These are phyloP conservation scores for Todus mexicanus DNA, from an alignment of 2,797 vertebrate genomes.

Conservation along the genomic window DNA sequence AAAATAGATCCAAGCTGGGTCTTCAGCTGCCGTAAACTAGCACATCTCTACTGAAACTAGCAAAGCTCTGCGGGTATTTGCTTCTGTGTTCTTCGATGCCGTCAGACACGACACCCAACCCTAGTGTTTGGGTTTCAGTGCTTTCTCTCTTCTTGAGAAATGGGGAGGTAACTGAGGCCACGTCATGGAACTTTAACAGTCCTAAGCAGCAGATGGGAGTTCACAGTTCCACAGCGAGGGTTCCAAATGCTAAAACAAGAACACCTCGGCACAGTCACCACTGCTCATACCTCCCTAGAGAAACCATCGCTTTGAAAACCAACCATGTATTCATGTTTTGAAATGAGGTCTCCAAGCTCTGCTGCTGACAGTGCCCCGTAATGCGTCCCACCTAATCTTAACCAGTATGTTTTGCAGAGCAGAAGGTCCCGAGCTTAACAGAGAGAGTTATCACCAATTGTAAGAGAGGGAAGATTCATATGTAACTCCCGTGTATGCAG, in stretches of 20 bases:
- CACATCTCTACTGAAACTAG: neutral
- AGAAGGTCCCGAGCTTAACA: neutral
- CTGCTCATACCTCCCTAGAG: neutral
- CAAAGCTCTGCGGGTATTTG: neutral
- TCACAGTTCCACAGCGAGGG: neutral
- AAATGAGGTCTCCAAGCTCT: neutral
- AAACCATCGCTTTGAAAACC: neutral
- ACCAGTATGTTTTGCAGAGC: fast-evolving
- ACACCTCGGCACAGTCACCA: neutral
- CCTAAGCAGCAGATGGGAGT: neutral
- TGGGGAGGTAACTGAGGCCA: neutral
- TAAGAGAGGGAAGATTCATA: neutral
- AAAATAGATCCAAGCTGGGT: neutral
- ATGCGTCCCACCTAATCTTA: neutral
- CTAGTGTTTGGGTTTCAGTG: neutral
- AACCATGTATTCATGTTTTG: neutral
- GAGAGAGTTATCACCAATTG: neutral
- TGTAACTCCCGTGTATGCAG: neutral
- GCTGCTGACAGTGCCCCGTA: neutral
- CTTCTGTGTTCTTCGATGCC: neutral
- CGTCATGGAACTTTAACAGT: neutral
- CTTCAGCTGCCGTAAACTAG: neutral
- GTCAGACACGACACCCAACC: neutral
- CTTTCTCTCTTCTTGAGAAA: neutral
- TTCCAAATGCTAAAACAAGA: neutral